These are phyloP conservation scores for Dreissena rostriformis DNA, from an alignment of 1,140 invertebrate genomes.

Conservation along the genomic window DNA sequence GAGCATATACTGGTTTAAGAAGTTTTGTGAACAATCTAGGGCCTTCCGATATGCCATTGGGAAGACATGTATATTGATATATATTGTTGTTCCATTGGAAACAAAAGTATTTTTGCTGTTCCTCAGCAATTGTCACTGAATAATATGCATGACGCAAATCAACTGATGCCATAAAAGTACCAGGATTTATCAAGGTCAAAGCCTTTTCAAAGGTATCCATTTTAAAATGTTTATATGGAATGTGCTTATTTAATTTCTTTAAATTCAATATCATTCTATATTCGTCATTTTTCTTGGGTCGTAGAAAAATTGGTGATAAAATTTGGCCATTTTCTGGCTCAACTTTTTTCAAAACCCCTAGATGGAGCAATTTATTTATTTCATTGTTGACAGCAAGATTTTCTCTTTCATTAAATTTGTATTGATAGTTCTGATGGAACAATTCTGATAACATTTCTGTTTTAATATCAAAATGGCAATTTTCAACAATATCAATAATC, in stretches of 20 bases:
- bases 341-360: constrained; percentile 8
- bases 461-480: constrained; percentile 46
- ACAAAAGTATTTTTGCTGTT: constrained; percentile 42
- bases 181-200: constrained; percentile 1
- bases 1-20: constrained; percentile 53
- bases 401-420: background rate
- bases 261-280: constrained; percentile 18
- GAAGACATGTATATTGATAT: constrained; percentile 52
- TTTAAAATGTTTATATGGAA: constrained; percentile 8
- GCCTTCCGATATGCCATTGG: constrained; percentile 41
- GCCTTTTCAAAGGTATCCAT: constrained; percentile 21
- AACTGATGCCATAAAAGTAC: constrained; percentile 44
- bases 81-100: constrained; percentile 49
- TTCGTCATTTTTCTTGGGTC: constrained; percentile 33
- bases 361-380: constrained; percentile 39
- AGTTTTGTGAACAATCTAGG: constrained; percentile 51
- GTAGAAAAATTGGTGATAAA: constrained; percentile 31
- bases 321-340: constrained; percentile 2
- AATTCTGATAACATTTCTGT: background rate
- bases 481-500: constrained; percentile 49
- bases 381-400: constrained; percentile 17
- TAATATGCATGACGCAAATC: constrained; percentile 58
- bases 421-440: background rate
- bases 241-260: constrained; percentile 7
- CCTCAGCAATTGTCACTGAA: constrained; percentile 20